A percentile compares a stretch with the other conserved stretches of the same genome.
These are phyloP conservation scores for Poecile atricapillus DNA, from an alignment of 2,113 vertebrate species.

Conservation along the genomic window DNA sequence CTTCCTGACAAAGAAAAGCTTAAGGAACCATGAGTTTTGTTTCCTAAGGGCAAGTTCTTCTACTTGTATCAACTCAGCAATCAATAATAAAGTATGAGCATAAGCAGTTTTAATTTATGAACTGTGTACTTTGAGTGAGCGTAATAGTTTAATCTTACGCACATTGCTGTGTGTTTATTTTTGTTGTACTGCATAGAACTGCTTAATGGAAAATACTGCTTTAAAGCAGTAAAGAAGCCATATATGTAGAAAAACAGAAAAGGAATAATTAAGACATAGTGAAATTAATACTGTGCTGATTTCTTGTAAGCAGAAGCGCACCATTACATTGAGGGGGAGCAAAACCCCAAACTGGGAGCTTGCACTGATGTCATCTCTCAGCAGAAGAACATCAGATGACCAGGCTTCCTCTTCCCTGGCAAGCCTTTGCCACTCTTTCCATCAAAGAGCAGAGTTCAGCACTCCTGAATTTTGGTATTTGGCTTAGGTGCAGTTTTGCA, in stretches of 20 bases:
- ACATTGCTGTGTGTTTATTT: neutral
- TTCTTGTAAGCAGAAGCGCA: neutral
- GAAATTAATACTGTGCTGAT: neutral
- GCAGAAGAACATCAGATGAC: neutral
- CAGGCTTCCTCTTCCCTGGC: neutral
- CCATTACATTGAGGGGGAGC: neutral
- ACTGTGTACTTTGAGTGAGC: neutral
- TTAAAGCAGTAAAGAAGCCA: neutral
- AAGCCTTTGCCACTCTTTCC: neutral
- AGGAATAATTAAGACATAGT: neutral
- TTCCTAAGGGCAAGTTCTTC: slow-evolving; percentile 34
- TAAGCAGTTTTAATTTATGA: slow-evolving; percentile 46
- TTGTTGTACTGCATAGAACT: neutral
- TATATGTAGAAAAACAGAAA: neutral
- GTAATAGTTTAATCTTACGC: neutral
- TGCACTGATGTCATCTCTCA: no score
- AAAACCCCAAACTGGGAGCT: neutral
- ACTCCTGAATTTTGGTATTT: neutral
- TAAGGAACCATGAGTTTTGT: slow-evolving; percentile 1
- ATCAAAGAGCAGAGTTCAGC: neutral
- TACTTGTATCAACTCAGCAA: slow-evolving; percentile 46
- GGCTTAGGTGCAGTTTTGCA: neutral
- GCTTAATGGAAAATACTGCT: slow-evolving; percentile 27
- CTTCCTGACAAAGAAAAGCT: slow-evolving; percentile 42
- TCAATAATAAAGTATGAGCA: slow-evolving; percentile 38